Evolutionary conservation across 1,140 invertebrate species (phyloP).

Genomic region (Limonius californicus): DNA sequence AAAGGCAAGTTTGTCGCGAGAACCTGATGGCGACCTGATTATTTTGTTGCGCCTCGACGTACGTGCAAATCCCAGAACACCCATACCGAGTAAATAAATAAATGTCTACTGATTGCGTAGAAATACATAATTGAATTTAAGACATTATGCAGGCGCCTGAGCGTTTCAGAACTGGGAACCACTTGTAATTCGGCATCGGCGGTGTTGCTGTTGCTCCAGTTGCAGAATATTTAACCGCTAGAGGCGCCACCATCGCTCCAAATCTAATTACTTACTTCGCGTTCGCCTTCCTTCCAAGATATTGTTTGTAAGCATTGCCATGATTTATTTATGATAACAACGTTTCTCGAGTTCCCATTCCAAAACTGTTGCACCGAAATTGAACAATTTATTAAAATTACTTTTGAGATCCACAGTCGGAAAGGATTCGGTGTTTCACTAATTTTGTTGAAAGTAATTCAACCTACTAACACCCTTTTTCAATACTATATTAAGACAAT

Average conservation of each 20-base stretch:
- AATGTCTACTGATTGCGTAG: neutral
- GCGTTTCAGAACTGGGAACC: neutral
- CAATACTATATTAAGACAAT: too few species aligned
- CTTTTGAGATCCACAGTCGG: too few species aligned
- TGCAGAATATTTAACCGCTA: slow-evolving; percentile 16
- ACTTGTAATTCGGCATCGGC: neutral
- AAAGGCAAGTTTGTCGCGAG: too few species aligned
- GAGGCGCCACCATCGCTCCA: slow-evolving; percentile 20
- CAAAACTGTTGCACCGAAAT: slow-evolving; percentile 31
- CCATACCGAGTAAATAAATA: neutral
- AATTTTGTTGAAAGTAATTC: too few species aligned
- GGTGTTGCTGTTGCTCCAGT: neutral
- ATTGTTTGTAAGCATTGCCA: slow-evolving; percentile 31
- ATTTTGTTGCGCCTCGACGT: neutral
- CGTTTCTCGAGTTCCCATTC: slow-evolving; percentile 30
- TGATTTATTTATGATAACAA: slow-evolving; percentile 36
- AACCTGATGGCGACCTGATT: neutral
- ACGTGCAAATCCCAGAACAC: neutral
- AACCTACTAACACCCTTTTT: too few species aligned
- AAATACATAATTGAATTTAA: neutral
- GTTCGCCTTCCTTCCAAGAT: slow-evolving; percentile 27
- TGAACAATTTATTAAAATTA: slow-evolving; percentile 35
- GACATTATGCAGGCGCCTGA: neutral
- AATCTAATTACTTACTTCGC: slow-evolving; percentile 34
- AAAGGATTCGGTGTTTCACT: too few species aligned